Conservation (phyloP, 2,113 vertebrate genomes). For the Neomonachus schauinslandi region DNA sequence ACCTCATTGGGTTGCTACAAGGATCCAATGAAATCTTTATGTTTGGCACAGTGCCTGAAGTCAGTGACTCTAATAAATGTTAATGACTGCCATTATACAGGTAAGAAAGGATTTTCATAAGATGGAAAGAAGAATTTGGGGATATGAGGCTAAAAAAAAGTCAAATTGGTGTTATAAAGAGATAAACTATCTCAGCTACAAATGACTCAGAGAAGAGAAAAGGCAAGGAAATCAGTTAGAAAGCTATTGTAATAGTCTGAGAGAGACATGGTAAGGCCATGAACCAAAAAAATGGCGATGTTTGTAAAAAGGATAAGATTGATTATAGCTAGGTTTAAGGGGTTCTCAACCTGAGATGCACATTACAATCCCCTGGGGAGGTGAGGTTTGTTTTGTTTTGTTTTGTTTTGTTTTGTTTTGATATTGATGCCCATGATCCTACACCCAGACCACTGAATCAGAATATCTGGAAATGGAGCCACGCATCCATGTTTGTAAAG, state of each 20-base stretch:
- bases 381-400: neutral
- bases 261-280: neutral
- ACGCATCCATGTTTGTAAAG: neutral
- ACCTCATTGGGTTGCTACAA: neutral
- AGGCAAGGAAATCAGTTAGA: neutral
- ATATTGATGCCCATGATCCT: too few relatives aligned
- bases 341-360: neutral
- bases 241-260: neutral
- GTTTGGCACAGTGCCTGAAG: neutral
- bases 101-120: neutral
- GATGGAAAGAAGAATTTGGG: neutral
- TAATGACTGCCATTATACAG: neutral
- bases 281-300: neutral
- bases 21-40: slow-evolving; percentile 22
- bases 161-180: neutral
- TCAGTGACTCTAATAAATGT: neutral
- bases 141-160: neutral
- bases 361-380: neutral
- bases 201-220: neutral
- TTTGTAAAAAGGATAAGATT: neutral
- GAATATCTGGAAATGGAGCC: neutral
- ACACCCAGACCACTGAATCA: neutral
- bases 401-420: neutral
- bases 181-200: neutral
- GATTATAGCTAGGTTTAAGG: neutral